A percentile compares a stretch with the other conserved stretches of the same genome.
Conservation (phyloP, 2,888 invertebrate species). For the Poecilus cupreus region DNA sequence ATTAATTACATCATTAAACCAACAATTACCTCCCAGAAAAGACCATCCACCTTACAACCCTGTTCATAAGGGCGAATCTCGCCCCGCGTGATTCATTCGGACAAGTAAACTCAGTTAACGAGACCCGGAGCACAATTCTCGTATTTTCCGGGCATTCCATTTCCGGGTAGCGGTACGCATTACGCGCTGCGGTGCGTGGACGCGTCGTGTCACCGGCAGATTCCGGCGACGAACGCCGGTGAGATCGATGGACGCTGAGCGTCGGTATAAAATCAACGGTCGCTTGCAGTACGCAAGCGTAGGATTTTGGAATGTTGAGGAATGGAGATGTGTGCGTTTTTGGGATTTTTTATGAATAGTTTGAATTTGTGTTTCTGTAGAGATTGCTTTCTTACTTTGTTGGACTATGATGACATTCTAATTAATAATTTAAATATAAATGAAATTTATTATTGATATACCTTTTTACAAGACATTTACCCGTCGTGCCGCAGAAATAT, state of each 20-base stretch:
- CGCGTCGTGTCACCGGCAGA: background rate
- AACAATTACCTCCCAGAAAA: background rate
- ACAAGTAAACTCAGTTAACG: background rate
- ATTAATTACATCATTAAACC: background rate
- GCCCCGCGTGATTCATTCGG: background rate
- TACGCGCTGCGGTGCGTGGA: background rate
- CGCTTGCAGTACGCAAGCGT: background rate
- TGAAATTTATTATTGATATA: too few relatives aligned
- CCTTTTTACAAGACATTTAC: too few relatives aligned
- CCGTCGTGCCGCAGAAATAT: too few relatives aligned
- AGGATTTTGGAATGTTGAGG: background rate
- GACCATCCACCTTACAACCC: background rate
- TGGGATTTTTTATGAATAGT: background rate
- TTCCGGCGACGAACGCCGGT: background rate
- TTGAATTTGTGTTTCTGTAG: background rate
- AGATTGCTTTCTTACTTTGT: background rate
- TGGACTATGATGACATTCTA: too few relatives aligned
- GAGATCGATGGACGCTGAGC: background rate
- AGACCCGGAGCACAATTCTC: background rate
- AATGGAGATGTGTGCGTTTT: background rate
- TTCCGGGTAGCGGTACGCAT: background rate
- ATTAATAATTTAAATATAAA: too few relatives aligned
- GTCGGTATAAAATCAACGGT: background rate
- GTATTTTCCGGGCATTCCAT: background rate
- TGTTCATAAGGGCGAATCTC: background rate